These are phyloP conservation scores for Pygoscelis antarcticus DNA, from an alignment of 2,113 vertebrate genomes.

Conservation along the genomic window DNA sequence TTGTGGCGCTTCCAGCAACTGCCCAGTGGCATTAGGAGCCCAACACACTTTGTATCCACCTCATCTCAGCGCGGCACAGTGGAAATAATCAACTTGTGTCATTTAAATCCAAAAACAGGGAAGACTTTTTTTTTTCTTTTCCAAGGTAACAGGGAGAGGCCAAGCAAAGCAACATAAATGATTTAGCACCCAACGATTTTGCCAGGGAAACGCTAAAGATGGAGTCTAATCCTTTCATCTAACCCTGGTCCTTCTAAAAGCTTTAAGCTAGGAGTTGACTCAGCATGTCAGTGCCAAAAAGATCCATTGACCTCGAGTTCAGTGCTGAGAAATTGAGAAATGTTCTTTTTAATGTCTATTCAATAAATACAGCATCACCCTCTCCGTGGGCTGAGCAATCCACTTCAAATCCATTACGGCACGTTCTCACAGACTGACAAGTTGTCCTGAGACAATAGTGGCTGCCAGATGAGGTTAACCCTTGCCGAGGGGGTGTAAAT, in stretches of 20 bases:
- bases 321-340: constrained; percentile 90
- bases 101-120: background rate
- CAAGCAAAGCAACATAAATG: constrained; percentile 73
- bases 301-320: constrained; percentile 93
- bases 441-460: constrained; percentile 86
- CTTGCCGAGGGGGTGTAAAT: constrained; percentile 79
- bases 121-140: background rate
- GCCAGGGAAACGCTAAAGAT: constrained; percentile 78
- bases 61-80: background rate
- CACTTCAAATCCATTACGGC: constrained; percentile 91
- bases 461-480: constrained; percentile 89
- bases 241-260: constrained; percentile 79
- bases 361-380: constrained; percentile 93
- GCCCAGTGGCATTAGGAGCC: background rate
- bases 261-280: constrained; percentile 86
- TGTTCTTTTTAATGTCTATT: constrained; percentile 94
- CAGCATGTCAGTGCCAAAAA: constrained; percentile 87
- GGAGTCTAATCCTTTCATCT: constrained; percentile 85
- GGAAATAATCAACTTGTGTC: constrained; percentile 10
- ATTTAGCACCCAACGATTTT: constrained; percentile 77
- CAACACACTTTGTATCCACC: background rate
- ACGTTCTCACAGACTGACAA: constrained; percentile 88
- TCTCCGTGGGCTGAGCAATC: constrained; percentile 86
- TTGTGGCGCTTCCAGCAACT: background rate
- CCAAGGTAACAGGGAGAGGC: constrained; percentile 58